Evolutionary conservation across 2,113 vertebrate genomes (phyloP).

Genomic region (Hyperopisus bebe): DNA sequence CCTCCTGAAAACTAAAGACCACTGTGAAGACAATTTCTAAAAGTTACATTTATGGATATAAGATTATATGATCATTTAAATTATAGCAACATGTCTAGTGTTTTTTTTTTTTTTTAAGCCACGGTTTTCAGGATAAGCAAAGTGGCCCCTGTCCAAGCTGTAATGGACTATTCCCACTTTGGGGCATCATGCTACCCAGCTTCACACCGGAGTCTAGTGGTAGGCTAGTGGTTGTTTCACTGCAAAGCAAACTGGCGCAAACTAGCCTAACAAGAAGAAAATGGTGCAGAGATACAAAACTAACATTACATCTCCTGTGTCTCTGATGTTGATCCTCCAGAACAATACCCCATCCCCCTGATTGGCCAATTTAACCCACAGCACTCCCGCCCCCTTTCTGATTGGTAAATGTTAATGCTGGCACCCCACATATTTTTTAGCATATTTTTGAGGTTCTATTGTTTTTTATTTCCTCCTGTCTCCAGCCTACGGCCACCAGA

Average conservation of each 20-base stretch:
- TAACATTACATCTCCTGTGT: not conserved
- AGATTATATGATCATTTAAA: not conserved
- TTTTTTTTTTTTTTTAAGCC: not conserved
- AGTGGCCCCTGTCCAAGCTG: not conserved
- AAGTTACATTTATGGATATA: not conserved
- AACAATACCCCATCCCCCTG: not conserved
- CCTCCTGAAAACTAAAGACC: not conserved
- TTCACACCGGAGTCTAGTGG: not conserved
- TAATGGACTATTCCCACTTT: not conserved
- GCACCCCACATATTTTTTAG: not conserved
- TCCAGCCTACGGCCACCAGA: no score
- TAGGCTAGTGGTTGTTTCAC: not conserved
- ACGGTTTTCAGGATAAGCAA: not conserved
- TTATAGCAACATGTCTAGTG: not conserved
- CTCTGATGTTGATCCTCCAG: not conserved
- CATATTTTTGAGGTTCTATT: not conserved
- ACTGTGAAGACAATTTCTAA: not conserved
- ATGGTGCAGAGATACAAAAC: not conserved
- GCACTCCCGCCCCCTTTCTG: not conserved
- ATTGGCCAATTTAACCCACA: not conserved
- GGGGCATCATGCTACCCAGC: not conserved
- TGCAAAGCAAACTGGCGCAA: not conserved
- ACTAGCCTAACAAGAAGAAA: not conserved
- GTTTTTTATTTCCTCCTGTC: no score
- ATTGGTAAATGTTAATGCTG: not conserved